Evolutionary conservation across 2,113 vertebrate genomes (phyloP), one percentile per base, ranked within the genome.

Genomic region (Strigops habroptila): DNA sequence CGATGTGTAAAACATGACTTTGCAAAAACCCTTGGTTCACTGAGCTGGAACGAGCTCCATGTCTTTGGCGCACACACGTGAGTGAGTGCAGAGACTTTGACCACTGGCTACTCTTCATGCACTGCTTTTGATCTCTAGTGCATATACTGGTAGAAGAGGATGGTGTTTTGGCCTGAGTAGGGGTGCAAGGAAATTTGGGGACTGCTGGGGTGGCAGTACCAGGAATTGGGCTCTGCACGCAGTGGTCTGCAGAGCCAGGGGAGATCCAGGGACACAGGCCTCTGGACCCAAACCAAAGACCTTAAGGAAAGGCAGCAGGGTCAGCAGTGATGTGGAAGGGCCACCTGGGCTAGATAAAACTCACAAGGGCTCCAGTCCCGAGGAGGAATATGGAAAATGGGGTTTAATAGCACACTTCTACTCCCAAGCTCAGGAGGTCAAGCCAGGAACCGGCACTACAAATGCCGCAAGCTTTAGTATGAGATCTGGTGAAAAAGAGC

Each of bases 1-100:
- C 51, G 1, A 91, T 43, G 63, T 96, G 80, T 97, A 95, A 91
- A 96, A 93, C 88, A 82, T 88, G 95, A 91, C 91, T 75, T n/a
- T 87, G 79, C 87, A 96, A n/a, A 97, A 91, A n/a, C 37, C 48
- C 44, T 27, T 52, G 82, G 64, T 31, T 85, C 95, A 52, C 74
- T 85, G 95, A 60, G 75, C 97, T 75, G 80, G 35, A 74, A 11
- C 0, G 19, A 69, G 77, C 60, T 9, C 2, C 0, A 28, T 64
- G 86, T 23, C 86, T 92, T 60, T 6, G 18, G 39, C 0, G 0
- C 70, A 35, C 70, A 35, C 59, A 43, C 1, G 2, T 30, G 73
- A 57, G 30, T 5, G 39, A 70, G 83, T 33, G 37, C 52, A 48
- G 59, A 87, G 92, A 89, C 96, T 97, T 95, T 96, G 97, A 28